Base-by-base conservation (phyloP, 2,797 vertebrate genomes). In the Octomys mimax region DNA sequence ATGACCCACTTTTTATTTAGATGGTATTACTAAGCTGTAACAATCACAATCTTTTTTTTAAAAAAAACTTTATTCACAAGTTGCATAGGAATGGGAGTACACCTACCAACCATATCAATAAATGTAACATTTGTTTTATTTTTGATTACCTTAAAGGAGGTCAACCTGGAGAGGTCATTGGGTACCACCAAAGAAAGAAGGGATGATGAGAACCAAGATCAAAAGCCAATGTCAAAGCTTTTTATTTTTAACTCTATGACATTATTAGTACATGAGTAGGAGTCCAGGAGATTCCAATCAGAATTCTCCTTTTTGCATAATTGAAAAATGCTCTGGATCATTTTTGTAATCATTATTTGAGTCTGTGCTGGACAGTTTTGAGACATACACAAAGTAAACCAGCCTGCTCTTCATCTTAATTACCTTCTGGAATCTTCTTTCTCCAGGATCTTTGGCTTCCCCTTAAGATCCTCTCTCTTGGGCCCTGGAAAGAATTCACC, bases 341-440 rank as follows among this genome's bases (percentile, higher is more conserved):
- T 80, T 39, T 28, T 86, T 92, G 75, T 80, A 81, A 96, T 79
- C 11, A 89, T 89, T 70, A 89, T 87, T 79, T 90, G 93, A 52
- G 54, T 71, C 46, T 96, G 39, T 64, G 54, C 64, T 88, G 92
- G 88, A 54, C 84, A 82, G 87, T 95, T 95, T 39, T 21, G 66
- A 82, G 36, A 83, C 36, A 92, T 80, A 87, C 59, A 36, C 6
- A 31, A 80, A 92, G 42, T 42, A 84, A 64, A 39, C 16, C 57
- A 91, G 73, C 59, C 31, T 89, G 71, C 78, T 89, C 73, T 97
- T 95, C 90, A 95, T 39, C 39, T 92, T 79, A 93, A 88, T 42
- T 88, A 92, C 46, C 49, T 13, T 86, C 19, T 75, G 49, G 78
- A 89, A 93, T 62, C 36, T 59, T 92, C 36, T 88, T 93, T 92